Evolutionary conservation across 2,888 invertebrate species (phyloP), one percentile per base, ranked within the genome.

Genomic region (Timandra comae): DNA sequence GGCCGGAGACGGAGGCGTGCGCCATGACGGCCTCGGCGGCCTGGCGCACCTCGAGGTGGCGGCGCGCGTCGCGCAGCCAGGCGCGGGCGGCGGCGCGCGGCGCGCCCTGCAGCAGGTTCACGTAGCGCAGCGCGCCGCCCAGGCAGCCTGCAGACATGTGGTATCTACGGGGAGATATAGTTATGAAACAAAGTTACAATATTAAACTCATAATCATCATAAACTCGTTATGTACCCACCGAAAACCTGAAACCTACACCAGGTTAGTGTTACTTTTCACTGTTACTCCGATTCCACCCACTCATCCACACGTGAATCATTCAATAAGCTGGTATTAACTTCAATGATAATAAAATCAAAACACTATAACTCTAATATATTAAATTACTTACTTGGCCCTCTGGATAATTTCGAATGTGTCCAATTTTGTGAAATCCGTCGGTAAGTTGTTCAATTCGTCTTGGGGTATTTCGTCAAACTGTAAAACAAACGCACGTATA

Each of bases 11-110:
- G 11, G 95, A 92, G 3, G 97, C 96, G 76, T 97, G 95, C 1
- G 97, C 95, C 88, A 97, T 91, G 33, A 99, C 87, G 1, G 95
- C 92, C 60, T 95, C 91, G 12, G 97, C 95, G 22, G 96, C 96
- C 76, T 97, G 97, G 60, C 93, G 90, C 3, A 97, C 92, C 80
- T 98, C 98, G 41, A 99, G 85, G 51, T 95, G 90, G 28, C 91
- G 82, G 38, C 93, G 88, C 0, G 95, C 91, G 53, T 97, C 97
- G 38, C 90, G 87, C 62, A 95, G 90, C 98, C 99, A 99, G 46
- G 93, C 92, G 29, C 72, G 72, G 1, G 98, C 95, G 6, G 97
- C 91, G 30, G 91, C 90, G 5, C 95, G 88, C 0, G 99, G 90
- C 8, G 96, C 97, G 10, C 98, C 98, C 61, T 91, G 89, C 37